Base-by-base conservation (phyloP, 2,797 vertebrate genomes). In the Rhinophrynus dorsalis region DNA sequence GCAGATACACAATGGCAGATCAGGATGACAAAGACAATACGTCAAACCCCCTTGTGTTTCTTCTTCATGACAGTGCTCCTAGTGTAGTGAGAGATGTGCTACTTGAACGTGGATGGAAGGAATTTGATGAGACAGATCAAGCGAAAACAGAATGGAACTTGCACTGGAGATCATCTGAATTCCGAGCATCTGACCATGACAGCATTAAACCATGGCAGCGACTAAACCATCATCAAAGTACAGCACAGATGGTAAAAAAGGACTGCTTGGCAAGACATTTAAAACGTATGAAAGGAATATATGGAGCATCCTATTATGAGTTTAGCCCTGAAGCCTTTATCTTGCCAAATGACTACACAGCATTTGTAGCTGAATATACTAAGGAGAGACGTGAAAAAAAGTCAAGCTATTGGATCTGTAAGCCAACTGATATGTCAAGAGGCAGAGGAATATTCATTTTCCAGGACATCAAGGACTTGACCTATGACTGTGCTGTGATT, bases 201-300 rank as follows among this genome's bases (percentile, higher is more conserved):
- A 82, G 73, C 5, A 52, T 94, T 62, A 80, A 88, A 60, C 91
- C 91, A 0, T 92, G 91, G 92, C 93, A 93, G 74, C 83, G 85
- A n/a, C 91, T 95, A 58, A 94, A 92, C 80, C 92, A 93, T 76
- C 88, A 92, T 71, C 93, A 88, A 3, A 90, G 92, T 66, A 91
- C 88, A 0, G 58, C 76, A 12, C 80, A 69, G 35, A 90, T 93
- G 74, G 90, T 90, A 27, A 89, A 89, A 52, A 94, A 95, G 79
- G 93, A 94, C 79, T 84, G 68, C 57, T 64, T 94, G 79, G 92
- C 84, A 23, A 89, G 86, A 27, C 83, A 89, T 75, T 77, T 92
- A 66, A 83, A 82, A 73, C 84, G 87, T 57, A 92, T 92, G 93
- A 88, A 80, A 75, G 81, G 81, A 8, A 70, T 80, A 0, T 91